Conservation (phyloP, 2,888 invertebrate genomes). For the Hypercompe scribonia region DNA sequence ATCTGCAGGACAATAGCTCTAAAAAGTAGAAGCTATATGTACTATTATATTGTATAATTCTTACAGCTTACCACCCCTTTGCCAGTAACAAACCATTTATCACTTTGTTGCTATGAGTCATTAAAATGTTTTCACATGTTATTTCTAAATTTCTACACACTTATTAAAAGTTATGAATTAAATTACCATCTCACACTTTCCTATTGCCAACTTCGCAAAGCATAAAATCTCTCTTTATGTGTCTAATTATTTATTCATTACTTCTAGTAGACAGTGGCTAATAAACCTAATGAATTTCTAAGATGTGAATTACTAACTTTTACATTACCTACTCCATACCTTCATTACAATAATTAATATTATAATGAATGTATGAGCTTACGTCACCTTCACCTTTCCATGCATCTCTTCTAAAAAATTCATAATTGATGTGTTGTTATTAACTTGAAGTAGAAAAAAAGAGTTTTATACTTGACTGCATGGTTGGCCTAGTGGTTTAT, state of each 20-base stretch:
- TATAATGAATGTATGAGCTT: neutral
- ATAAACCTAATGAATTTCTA: slow-evolving; percentile 9
- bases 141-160: slow-evolving; percentile 1
- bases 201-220: slow-evolving; percentile 10
- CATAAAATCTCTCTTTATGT: slow-evolving; percentile 13
- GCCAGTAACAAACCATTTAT: neutral
- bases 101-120: neutral
- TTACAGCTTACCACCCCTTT: neutral
- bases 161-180: slow-evolving; percentile 10
- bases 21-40: no score
- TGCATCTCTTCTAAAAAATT: neutral
- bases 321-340: neutral
- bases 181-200: slow-evolving; percentile 13
- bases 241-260: slow-evolving; percentile 12
- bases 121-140: neutral
- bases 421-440: neutral
- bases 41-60: no score
- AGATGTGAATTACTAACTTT: slow-evolving; percentile 8
- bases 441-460: neutral
- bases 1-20: no score
- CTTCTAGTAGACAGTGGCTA: slow-evolving; percentile 7
- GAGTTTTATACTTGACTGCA: no score
- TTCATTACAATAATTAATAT: neutral
- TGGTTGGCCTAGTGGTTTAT: no score
- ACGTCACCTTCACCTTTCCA: neutral